Evolutionary conservation across 2,888 invertebrate species (phyloP).

Genomic region (Phengaris alcon): DNA sequence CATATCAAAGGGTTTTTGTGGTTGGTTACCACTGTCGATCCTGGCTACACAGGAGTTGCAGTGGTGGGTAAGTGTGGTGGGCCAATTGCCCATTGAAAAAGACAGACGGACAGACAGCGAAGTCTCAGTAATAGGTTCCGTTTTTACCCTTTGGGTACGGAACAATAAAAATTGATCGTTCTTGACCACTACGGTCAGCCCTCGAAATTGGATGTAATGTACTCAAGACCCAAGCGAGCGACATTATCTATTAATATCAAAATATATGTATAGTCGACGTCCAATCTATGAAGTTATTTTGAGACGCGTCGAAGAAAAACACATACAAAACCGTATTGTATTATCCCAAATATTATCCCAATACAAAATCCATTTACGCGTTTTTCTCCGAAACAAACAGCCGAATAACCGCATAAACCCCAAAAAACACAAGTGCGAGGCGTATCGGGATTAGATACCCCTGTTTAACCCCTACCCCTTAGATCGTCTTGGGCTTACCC

Average conservation of each 20-base stretch:
- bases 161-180: no score
- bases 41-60: no score
- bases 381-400: constrained; percentile 8
- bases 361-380: constrained; percentile 6
- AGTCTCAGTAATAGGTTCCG: no score
- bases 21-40: no score
- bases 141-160: no score
- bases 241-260: neutral
- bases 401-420: constrained; percentile 4
- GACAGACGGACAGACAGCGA: no score
- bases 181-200: no score
- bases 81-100: no score
- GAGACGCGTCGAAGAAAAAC: neutral
- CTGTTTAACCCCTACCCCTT: neutral
- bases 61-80: no score
- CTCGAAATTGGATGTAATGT: no score
- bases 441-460: neutral
- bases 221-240: no score
- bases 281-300: neutral
- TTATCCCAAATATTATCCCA: constrained; percentile 6
- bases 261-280: neutral
- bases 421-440: constrained; percentile 15
- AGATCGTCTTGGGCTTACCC: neutral
- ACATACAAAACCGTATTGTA: constrained; percentile 5
- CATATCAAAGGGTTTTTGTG: no score